A percentile compares a stretch with the other conserved stretches of the same genome.
These are phyloP conservation scores for Parazoanthus darwini DNA, from an alignment of 92 coral and sea anemone genomes.

Conservation along the genomic window DNA sequence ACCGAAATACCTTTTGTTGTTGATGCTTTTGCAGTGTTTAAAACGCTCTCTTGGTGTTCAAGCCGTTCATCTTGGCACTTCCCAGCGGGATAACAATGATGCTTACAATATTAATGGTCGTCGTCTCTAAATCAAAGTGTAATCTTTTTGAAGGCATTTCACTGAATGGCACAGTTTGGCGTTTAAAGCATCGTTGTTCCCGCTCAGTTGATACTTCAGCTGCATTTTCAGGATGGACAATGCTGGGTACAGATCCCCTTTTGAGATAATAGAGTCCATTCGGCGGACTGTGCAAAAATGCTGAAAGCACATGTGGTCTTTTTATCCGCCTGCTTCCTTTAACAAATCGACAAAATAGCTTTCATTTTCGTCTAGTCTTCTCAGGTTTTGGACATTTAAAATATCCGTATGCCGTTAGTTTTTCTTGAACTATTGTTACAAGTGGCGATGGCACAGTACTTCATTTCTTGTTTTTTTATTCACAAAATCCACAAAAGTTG, in stretches of 20 bases:
- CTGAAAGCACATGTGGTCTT: neutral
- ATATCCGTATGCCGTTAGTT: neutral
- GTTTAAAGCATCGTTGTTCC: slow-evolving; percentile 10
- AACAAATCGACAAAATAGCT: neutral
- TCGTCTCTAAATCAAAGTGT: neutral
- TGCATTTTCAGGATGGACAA: neutral
- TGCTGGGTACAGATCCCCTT: slow-evolving; percentile 7
- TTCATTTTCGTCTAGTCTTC: slow-evolving; percentile 13
- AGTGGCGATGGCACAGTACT: slow-evolving; percentile 17
- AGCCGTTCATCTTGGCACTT: too few species aligned
- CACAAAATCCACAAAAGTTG: neutral
- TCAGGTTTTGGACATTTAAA: slow-evolving; percentile 10
- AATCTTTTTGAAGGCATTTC: neutral
- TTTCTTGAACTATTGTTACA: slow-evolving; percentile 1
- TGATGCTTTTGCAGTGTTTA: too few species aligned
- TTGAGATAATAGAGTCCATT: neutral
- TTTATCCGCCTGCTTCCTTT: neutral
- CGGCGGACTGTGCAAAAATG: neutral
- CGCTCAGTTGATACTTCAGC: neutral
- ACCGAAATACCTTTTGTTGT: too few species aligned
- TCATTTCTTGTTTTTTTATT: neutral
- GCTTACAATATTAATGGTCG: too few species aligned
- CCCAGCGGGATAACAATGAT: too few species aligned
- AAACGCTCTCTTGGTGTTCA: too few species aligned
- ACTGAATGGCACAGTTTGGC: neutral